Conservation (phyloP, 1,140 invertebrate genomes). For the Microvelia longipes region DNA sequence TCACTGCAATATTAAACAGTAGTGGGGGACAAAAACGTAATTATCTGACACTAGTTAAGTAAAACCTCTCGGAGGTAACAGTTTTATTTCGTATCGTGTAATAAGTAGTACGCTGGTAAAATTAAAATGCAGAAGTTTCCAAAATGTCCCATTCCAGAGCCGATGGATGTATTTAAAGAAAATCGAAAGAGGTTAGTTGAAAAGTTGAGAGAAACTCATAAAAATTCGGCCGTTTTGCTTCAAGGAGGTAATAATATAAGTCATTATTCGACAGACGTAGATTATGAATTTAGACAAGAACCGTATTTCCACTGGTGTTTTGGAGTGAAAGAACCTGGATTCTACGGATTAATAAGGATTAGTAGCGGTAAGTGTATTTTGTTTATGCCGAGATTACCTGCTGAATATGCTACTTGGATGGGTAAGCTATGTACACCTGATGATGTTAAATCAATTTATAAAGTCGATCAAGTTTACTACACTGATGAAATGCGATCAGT, state of each 20-base stretch:
- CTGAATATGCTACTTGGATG: not conserved
- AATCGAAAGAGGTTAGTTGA: not conserved
- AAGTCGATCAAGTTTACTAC: not conserved
- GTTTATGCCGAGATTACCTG: not conserved
- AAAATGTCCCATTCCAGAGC: not conserved
- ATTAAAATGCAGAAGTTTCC: not conserved
- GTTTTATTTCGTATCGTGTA: too few relatives aligned
- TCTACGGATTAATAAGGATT: not conserved
- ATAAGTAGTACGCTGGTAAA: too few relatives aligned
- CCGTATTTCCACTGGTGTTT: conserved; percentile 2
- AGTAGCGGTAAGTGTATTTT: not conserved
- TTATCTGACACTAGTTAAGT: too few relatives aligned
- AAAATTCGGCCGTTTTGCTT: not conserved
- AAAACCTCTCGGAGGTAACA: too few relatives aligned
- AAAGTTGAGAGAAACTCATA: not conserved
- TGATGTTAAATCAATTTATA: not conserved
- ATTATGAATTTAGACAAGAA: not conserved
- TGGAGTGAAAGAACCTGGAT: not conserved
- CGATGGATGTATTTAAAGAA: not conserved
- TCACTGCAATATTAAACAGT: too few relatives aligned
- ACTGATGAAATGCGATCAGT: not conserved
- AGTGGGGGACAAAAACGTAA: too few relatives aligned
- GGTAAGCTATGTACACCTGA: not conserved
- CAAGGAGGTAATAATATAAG: not conserved
- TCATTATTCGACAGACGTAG: not conserved